These are phyloP conservation scores for Micromys minutus DNA, from an alignment of 2,113 vertebrate genomes.

Conservation along the genomic window DNA sequence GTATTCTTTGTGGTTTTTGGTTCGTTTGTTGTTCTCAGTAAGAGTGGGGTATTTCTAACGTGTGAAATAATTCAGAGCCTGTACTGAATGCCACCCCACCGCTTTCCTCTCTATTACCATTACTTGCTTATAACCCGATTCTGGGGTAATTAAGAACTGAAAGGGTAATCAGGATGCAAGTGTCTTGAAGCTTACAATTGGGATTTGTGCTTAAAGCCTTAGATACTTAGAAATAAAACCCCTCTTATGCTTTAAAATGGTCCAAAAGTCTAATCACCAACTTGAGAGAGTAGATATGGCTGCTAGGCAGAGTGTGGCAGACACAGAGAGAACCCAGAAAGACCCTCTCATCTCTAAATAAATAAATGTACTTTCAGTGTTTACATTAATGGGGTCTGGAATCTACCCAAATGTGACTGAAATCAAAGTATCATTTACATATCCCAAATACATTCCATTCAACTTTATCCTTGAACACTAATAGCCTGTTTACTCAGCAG, in stretches of 20 bases:
- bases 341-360: constrained; percentile 56
- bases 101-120: constrained; percentile 60
- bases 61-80: not conserved
- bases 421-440: constrained; percentile 64
- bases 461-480: constrained; percentile 57
- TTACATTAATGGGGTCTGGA: constrained; percentile 74
- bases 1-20: not conserved
- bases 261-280: constrained; percentile 85
- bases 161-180: constrained; percentile 86
- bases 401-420: constrained; percentile 65
- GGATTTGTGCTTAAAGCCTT: constrained; percentile 81
- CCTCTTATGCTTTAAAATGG: constrained; percentile 82
- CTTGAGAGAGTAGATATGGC: constrained; percentile 73
- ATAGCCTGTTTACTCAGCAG: constrained; percentile 58
- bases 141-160: constrained; percentile 77
- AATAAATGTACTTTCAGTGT: constrained; percentile 59
- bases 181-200: constrained; percentile 82
- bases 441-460: constrained; percentile 45
- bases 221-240: constrained; percentile 68
- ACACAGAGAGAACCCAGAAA: constrained; percentile 60
- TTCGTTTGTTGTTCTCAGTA: not conserved
- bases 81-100: no score
- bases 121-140: constrained; percentile 81
- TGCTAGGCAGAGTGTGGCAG: constrained; percentile 73
- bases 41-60: not conserved